Evolutionary conservation across 1,140 invertebrate genomes (phyloP), one percentile per base, ranked within the genome.

Genomic region (Drosophila lacteicornis): DNA sequence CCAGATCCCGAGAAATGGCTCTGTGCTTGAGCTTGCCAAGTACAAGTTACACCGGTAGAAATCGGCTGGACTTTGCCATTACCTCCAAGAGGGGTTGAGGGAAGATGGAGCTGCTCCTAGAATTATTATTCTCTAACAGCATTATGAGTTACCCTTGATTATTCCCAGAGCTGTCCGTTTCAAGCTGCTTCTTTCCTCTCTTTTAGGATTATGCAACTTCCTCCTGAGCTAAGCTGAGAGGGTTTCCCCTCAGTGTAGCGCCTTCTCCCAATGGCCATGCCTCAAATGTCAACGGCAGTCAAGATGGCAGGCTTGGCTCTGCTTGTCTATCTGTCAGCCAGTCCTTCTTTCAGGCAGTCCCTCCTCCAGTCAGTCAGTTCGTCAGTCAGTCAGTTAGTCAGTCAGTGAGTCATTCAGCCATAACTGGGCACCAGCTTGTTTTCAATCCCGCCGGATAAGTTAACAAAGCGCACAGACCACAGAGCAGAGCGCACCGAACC

Each of bases 401-500:
- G 27, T 17, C 66, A 58, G 45, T 58, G 36, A 75, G 56, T 57
- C 51, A 75, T 67, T 59, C 55, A 57, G 63, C 40, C 43, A 55
- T 55, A 69, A 30, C 67, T 53, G 43, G 74, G 38, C 68, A 45
- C 43, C 71, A 76, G 74, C 61, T 76, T 76, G 71, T 56, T 69
- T 68, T 70, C 75, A 78, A 78, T 78, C 75, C 75, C 75, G 17
- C 33, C 49, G 75, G 75, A 78, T 79, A 79, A 70, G 75, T 78
- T 78, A 78, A 70, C 75, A 62, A 78, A 77, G 65, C 75, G 75
- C 75, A 56, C 25, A 49, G 55, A 69, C 62, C 67, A 40, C 67
- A 67, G 49, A 70, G 15, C 30, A 42, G 60, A 36, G 22, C 25
- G 30, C 49, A 38, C 25, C 30, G 49, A 46, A n/a, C 67, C 40